Evolutionary conservation across 2,888 invertebrate genomes (phyloP).

Genomic region (Stenodera caucasica): DNA sequence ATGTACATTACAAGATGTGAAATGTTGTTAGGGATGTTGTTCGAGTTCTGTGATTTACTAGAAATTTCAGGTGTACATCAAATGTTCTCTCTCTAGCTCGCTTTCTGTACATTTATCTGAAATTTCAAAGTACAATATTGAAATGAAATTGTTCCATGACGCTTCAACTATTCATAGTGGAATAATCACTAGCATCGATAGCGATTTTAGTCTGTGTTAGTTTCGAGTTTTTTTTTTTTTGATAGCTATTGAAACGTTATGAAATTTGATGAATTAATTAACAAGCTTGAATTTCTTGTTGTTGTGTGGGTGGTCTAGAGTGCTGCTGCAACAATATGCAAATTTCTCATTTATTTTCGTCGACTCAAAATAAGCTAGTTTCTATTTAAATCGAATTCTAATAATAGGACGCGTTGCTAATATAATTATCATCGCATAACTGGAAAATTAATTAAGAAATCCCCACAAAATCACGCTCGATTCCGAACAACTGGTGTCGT

Average conservation of each 20-base stretch:
- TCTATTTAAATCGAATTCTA: not conserved
- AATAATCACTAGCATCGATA: not conserved
- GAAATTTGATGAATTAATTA: not conserved
- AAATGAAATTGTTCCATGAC: not conserved
- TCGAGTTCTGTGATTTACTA: not conserved
- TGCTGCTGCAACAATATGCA: not conserved
- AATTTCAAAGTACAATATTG: not conserved
- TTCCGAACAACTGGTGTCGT: not conserved
- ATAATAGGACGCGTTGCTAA: not conserved
- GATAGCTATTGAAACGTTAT: not conserved
- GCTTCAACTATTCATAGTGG: not conserved
- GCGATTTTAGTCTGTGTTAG: not conserved
- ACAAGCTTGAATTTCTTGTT: not conserved
- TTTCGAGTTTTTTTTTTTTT: not conserved
- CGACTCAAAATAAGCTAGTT: not conserved
- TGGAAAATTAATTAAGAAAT: slow-evolving; percentile 2
- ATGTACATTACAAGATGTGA: not conserved
- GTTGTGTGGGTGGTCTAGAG: not conserved
- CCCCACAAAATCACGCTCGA: not conserved
- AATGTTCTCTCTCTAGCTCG: too few species aligned
- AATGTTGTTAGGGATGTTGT: not conserved
- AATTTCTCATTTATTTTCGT: not conserved
- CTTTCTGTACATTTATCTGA: too few species aligned
- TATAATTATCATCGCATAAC: not conserved
- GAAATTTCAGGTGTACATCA: too few species aligned